A percentile compares a stretch with the other conserved stretches of the same genome.
These are phyloP conservation scores for Hapalemur alaotrensis DNA, from an alignment of 2,797 vertebrate species.

Conservation along the genomic window DNA sequence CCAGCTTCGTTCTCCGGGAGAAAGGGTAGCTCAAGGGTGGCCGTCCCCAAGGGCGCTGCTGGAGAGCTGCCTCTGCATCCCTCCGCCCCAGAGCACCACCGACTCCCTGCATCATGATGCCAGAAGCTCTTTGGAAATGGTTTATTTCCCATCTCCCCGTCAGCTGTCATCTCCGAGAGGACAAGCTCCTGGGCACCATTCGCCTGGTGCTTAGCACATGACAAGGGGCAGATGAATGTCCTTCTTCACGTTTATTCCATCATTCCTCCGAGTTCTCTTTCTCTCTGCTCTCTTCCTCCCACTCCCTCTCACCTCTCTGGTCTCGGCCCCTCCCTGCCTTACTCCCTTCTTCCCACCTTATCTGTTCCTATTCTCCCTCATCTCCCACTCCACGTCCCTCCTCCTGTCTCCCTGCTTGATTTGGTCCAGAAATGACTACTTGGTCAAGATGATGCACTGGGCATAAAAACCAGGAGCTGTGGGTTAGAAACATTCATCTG, in stretches of 20 bases:
- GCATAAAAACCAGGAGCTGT: not conserved
- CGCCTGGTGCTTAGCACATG: not conserved
- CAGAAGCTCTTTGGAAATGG: not conserved
- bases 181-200: not conserved
- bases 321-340: not conserved
- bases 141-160: not conserved
- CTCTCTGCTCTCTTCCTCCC: not conserved
- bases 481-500: not conserved
- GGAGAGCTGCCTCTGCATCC: no score
- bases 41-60: not conserved
- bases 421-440: not conserved
- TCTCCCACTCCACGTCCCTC: not conserved
- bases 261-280: not conserved
- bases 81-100: fast-evolving
- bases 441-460: not conserved
- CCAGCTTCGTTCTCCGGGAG: not conserved
- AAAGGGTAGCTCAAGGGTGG: not conserved
- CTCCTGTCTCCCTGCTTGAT: not conserved
- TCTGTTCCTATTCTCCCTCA: not conserved
- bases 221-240: not conserved
- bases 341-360: not conserved
- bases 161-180: fast-evolving
- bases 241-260: not conserved
- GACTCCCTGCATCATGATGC: no score
- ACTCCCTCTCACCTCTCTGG: no score